Evolutionary conservation across 64 coral and sea anemone genomes (phyloP), one percentile per base, ranked within the genome.

Genomic region (Actinia equina): DNA sequence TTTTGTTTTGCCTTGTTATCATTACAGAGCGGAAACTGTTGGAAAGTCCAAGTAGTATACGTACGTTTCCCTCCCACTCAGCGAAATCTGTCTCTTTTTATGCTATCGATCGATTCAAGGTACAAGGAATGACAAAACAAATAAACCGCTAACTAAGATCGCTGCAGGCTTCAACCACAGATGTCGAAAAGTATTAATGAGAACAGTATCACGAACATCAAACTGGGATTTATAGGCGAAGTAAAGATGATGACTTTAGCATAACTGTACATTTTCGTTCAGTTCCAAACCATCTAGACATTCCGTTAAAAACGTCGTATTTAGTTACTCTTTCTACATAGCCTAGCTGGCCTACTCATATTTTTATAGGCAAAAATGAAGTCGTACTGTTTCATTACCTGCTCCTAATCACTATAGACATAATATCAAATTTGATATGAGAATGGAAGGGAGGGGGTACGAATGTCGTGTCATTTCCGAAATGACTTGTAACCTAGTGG

Each of bases 61-160:
- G 62, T 65, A 23, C 19, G 62, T 23, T 65, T 65, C 62, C 19
- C 62, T 65, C 62, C 19, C 62, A 65, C n/a, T 65, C 62, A 65
- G n/a, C 62, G 62, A 65, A 65, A 65, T 23, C 62, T 65, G 62
- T 65, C n/a, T 20, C 10, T 65, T 65, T 20, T 23, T 65, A 65
- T 14, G 62, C n/a, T 65, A 65, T 8, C 55, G 55, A 14, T 23
- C 62, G 22, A 65, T n/a, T 22, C 62, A 20, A n/a, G 19, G 62
- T 65, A 65, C 62, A 65, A n/a, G 23, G 62, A n/a, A 65, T 65
- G 62, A 65, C 62, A 65, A 65, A 65, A 65, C 22, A 65, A 65
- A 65, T 65, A 23, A 65, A 65, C 62, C 62, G 23, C 62, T n/a
- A 65, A n/a, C 69, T 11, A 27, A 74, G n/a, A 74, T 41, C 69